Percentiles rank a stretch among this genome's conserved stretches.
phyloP scores from a whole-genome alignment of 2,888 invertebrate genomes.

The Apeira syringaria region DNA sequence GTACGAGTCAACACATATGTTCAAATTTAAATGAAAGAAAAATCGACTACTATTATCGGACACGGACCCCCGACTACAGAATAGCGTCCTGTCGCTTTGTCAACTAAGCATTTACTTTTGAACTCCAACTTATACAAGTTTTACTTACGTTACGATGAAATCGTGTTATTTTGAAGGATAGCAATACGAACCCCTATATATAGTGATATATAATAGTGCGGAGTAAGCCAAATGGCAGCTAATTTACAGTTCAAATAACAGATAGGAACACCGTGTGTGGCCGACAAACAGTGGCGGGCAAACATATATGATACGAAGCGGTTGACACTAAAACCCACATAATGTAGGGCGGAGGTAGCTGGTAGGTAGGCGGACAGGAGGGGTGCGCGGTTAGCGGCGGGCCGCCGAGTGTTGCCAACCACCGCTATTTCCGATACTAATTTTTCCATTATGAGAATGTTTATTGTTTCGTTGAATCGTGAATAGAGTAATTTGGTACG shows the following conservation, averaged over 20 bases:
- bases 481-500: neutral
- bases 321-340: conserved; percentile 35
- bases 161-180: too few species aligned
- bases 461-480: conserved; percentile 7
- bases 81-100: too few species aligned
- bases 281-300: conserved; percentile 63
- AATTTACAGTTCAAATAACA: conserved; percentile 65
- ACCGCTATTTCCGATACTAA: conserved; percentile 27
- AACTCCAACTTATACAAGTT: too few species aligned
- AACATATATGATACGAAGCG: conserved; percentile 43
- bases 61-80: too few species aligned
- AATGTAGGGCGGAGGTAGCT: neutral
- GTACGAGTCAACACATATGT: too few species aligned
- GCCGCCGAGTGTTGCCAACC: conserved; percentile 41
- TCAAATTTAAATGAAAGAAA: too few species aligned
- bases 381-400: conserved; percentile 45
- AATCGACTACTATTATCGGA: too few species aligned
- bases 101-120: too few species aligned
- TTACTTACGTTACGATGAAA: too few species aligned
- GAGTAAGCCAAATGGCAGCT: conserved; percentile 39
- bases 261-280: conserved; percentile 56
- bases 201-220: too few species aligned
- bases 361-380: conserved; percentile 17
- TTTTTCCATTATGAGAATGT: conserved; percentile 17
- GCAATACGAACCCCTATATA: too few species aligned